These are phyloP conservation scores for Rhynchonycteris naso DNA, from an alignment of 2,797 vertebrate species.

Conservation along the genomic window DNA sequence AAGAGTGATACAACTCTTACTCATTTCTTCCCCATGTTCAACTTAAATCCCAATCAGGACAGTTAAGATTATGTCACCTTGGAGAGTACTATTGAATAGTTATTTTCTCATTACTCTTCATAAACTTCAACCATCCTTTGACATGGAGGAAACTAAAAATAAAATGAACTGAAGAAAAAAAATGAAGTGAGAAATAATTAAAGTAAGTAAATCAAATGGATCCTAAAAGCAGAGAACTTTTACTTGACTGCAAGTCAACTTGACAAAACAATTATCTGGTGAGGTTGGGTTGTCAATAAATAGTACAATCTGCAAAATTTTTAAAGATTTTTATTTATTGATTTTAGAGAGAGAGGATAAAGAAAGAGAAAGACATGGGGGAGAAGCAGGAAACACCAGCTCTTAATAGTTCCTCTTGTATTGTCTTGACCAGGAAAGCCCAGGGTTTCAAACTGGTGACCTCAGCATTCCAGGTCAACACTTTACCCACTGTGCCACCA, in stretches of 20 bases:
- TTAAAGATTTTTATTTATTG: too few species aligned
- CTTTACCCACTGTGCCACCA: too few species aligned
- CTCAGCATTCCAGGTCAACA: too few species aligned
- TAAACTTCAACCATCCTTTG: not conserved
- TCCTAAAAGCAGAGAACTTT: not conserved
- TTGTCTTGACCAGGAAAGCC: too few species aligned
- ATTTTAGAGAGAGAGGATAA: too few species aligned
- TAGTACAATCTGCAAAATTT: not conserved
- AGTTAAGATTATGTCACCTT: not conserved
- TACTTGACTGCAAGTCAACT: not conserved
- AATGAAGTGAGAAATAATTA: not conserved
- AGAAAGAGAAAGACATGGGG: too few species aligned
- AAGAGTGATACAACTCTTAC: not conserved
- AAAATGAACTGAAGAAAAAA: constrained; percentile 30
- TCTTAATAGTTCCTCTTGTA: too few species aligned
- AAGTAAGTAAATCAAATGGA: not conserved
- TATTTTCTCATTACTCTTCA: not conserved
- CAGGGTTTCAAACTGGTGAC: too few species aligned
- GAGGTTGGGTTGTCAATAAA: not conserved
- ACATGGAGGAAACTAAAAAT: not conserved
- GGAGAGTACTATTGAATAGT: not conserved
- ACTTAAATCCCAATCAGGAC: not conserved
- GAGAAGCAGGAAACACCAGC: too few species aligned
- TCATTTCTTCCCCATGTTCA: not conserved
- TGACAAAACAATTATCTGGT: not conserved